These are phyloP conservation scores for Notolabrus celidotus DNA, from an alignment of 2,797 vertebrate genomes.

Conservation along the genomic window DNA sequence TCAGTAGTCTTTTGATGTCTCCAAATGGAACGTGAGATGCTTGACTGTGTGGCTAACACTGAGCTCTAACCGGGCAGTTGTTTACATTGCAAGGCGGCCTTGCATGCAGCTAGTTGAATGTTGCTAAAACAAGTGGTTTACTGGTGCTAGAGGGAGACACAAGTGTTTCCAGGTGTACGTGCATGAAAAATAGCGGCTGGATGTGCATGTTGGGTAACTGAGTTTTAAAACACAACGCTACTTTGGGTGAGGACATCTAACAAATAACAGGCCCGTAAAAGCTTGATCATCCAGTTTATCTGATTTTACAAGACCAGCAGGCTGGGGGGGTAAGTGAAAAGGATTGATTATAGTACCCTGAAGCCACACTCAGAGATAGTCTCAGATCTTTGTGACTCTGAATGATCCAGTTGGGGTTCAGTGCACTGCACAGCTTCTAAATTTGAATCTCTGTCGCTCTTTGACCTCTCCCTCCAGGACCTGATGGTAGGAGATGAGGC, in stretches of 20 bases:
- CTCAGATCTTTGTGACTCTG: neutral
- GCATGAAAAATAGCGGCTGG: conserved; percentile 74
- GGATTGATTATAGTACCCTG: neutral
- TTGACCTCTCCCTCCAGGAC: conserved; percentile 75
- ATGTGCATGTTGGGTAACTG: conserved; percentile 77
- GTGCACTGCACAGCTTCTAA: neutral
- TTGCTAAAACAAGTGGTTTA: conserved; percentile 64
- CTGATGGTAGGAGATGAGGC: conserved; percentile 90
- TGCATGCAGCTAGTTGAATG: conserved; percentile 75
- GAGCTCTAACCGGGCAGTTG: conserved; percentile 67
- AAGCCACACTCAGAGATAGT: neutral
- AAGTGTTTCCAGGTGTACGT: conserved; percentile 63
- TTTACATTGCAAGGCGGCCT: conserved; percentile 65
- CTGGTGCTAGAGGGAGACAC: conserved; percentile 36
- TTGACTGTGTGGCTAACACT: conserved; percentile 76
- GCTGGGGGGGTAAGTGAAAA: neutral
- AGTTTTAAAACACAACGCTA: conserved; percentile 35
- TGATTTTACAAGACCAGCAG: conserved; percentile 19
- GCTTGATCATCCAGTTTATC: conserved; percentile 7
- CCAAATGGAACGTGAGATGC: conserved; percentile 72
- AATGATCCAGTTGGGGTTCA: conserved; percentile 7
- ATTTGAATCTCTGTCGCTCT: conserved; percentile 15
- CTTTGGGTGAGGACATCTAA: conserved; percentile 1
- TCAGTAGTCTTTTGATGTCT: conserved; percentile 70
- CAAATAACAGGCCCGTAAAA: neutral